Percentiles rank a stretch among this genome's conserved stretches.
phyloP scores from a whole-genome alignment of 1,140 invertebrate species.

The Aphelinus certus region DNA sequence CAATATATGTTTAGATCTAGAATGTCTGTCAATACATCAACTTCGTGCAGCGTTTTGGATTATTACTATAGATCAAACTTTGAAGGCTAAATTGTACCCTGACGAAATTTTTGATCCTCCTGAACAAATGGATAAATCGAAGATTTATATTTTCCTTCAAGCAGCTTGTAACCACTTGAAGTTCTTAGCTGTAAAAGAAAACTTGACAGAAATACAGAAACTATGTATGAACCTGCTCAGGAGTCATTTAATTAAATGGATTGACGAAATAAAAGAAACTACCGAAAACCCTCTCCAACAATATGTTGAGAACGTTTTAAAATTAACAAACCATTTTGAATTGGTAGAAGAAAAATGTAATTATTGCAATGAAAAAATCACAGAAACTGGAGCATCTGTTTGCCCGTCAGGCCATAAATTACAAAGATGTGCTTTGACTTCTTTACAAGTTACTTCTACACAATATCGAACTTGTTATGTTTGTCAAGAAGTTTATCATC shows the following conservation, averaged over 20 bases:
- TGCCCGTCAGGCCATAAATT: slow-evolving; percentile 58
- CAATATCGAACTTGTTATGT: slow-evolving; percentile 54
- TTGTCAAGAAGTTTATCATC: slow-evolving; percentile 59
- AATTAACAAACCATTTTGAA: slow-evolving; percentile 33
- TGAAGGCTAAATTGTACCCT: slow-evolving; percentile 49
- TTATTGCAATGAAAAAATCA: slow-evolving; percentile 51
- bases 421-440: slow-evolving; percentile 57
- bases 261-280: slow-evolving; percentile 49
- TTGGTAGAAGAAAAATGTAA: slow-evolving; percentile 50
- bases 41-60: slow-evolving; percentile 57
- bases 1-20: slow-evolving; percentile 44
- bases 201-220: slow-evolving; percentile 43
- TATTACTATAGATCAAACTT: slow-evolving; percentile 52
- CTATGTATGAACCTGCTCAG: slow-evolving; percentile 51
- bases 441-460: slow-evolving; percentile 54
- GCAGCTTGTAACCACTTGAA: slow-evolving; percentile 49
- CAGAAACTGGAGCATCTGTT: slow-evolving; percentile 49
- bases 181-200: slow-evolving; percentile 37
- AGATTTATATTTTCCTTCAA: slow-evolving; percentile 55
- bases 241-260: slow-evolving; percentile 55
- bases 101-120: slow-evolving; percentile 40
- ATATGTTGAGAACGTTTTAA: slow-evolving; percentile 42
- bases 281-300: slow-evolving; percentile 37
- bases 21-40: slow-evolving; percentile 47
- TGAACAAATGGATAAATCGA: slow-evolving; percentile 53